Conservation (phyloP, 2,113 vertebrate species). For the Cebus imitator region DNA sequence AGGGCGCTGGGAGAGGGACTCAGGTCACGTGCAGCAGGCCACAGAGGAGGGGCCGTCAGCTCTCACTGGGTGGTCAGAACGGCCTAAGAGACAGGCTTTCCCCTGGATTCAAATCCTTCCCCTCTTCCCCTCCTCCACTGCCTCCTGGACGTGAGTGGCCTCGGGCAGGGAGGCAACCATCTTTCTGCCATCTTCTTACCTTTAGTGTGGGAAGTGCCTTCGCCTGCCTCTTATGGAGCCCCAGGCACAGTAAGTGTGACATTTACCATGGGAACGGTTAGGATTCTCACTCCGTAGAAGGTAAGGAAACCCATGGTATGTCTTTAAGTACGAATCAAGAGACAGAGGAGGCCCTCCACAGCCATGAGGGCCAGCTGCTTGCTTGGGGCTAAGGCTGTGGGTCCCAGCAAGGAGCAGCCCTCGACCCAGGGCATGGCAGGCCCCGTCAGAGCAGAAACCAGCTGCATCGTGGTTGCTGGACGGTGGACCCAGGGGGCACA, state of each 20-base stretch:
- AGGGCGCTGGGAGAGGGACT: neutral
- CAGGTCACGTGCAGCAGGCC: neutral
- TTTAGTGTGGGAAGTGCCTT: neutral
- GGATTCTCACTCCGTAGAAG: neutral
- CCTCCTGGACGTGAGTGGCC: neutral
- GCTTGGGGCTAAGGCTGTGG: neutral
- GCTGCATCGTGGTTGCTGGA: too few species aligned
- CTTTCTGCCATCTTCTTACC: neutral
- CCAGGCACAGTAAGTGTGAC: neutral
- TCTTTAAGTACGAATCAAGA: neutral
- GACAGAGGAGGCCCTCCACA: neutral
- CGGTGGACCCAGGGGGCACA: too few species aligned
- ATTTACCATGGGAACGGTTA: neutral
- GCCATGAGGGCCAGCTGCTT: neutral
- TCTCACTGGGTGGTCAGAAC: neutral
- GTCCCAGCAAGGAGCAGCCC: neutral
- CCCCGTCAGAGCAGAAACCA: too few species aligned
- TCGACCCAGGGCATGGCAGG: neutral
- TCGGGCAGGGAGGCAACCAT: too few species aligned
- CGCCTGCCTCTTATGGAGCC: neutral
- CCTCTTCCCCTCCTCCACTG: neutral
- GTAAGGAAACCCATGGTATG: neutral
- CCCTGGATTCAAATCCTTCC: neutral
- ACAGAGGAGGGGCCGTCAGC: neutral
- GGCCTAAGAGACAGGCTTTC: neutral